Conservation (phyloP, 2,113 vertebrate species). For the Crotalus tigris region DNA sequence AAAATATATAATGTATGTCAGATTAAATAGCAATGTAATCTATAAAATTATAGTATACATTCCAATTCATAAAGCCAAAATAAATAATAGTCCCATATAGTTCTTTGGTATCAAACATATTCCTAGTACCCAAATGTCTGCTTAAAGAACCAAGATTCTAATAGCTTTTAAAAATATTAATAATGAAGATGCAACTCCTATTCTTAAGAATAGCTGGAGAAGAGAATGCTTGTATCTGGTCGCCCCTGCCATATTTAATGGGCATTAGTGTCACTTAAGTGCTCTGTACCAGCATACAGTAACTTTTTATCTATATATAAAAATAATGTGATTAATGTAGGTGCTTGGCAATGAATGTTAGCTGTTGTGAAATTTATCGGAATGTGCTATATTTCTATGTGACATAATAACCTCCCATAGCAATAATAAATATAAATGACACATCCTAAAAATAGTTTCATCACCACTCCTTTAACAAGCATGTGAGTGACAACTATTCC, state of each 20-base stretch:
- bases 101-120: neutral
- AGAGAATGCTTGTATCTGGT: neutral
- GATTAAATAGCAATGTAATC: neutral
- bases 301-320: neutral
- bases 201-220: neutral
- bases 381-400: neutral
- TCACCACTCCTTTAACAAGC: conserved; percentile 23
- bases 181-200: neutral
- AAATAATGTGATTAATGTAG: neutral
- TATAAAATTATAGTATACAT: neutral
- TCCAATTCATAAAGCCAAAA: neutral
- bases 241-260: neutral
- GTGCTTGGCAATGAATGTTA: neutral
- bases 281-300: neutral
- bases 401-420: neutral
- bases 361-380: conserved; percentile 7
- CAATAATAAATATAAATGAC: conserved; percentile 13
- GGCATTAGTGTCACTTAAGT: neutral
- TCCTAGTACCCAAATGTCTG: neutral
- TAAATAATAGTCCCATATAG: neutral
- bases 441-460: conserved; percentile 13
- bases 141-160: neutral
- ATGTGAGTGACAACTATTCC: conserved; percentile 18
- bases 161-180: neutral
- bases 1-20: neutral